Evolutionary conservation across 2,888 invertebrate genomes (phyloP), one percentile per base, ranked within the genome.

Genomic region (Agelastica alni): DNA sequence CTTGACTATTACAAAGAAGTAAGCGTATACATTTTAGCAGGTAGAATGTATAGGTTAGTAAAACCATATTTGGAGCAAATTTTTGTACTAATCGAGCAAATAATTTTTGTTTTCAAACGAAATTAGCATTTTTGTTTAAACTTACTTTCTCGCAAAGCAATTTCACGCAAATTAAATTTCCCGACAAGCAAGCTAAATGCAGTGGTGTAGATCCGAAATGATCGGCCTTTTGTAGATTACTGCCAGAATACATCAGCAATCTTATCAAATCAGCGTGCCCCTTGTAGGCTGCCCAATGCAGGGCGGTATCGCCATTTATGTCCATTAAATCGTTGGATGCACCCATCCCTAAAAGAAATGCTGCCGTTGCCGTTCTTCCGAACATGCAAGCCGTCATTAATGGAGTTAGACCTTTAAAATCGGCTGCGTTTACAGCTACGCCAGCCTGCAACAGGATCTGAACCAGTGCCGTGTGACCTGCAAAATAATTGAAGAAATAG

Each of bases 241-340:
- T 92, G 2, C 95, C 95, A 7, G 94, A 93, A 76, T 94, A 93
- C 78, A 94, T 91, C 13, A 96, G 79, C 46, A 95, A 78, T 39
- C 91, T 84, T 71, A 95, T 93, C 53, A 95, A 77, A 70, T 95
- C 95, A 0, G 91, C 88, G 67, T 93, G 91, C 0, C 92, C 95
- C 76, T 95, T 95, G 75, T 95, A 95, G 0, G 94, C 91, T 0
- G 94, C 93, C 95, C 95, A 96, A 70, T 96, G 95, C 20, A 95
- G 78, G 0, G 95, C 94, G 0, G 92, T 93, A 70, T 96, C 95
- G 0, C 95, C 95, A 71, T 96, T 95, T 63, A 92, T 92, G 68
- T 96, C 95, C 1, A 91, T 89, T 39, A 93, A 80, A 69, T 92
- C 88, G 61, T 92, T 88, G 1, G 89, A 82, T 0, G 94, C 93